A percentile compares a stretch with the other conserved stretches of the same genome.
Evolutionary conservation across 2,113 vertebrate species (phyloP).

Genomic region (Anguilla japonica): DNA sequence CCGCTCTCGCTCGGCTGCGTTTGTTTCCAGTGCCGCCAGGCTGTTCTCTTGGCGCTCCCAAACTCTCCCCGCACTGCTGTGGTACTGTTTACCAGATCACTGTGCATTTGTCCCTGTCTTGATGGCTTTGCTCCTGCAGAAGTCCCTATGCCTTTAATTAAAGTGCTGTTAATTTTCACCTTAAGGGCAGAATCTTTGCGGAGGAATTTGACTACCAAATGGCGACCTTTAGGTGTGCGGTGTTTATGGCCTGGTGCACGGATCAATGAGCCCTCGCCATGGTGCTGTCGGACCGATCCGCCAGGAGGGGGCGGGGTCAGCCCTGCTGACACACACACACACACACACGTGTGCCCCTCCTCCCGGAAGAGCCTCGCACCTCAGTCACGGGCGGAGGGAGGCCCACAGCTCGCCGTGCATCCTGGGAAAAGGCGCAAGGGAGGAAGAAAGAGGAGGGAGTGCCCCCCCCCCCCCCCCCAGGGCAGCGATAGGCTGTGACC

Average conservation of each 20-base stretch:
- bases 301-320: neutral
- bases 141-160: slow-evolving; percentile 18
- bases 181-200: slow-evolving; percentile 34
- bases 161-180: slow-evolving; percentile 40
- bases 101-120: no score
- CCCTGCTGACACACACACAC: slow-evolving; percentile 28
- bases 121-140: neutral
- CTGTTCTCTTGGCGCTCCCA: no score
- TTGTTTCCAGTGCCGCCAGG: no score
- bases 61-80: no score
- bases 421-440: slow-evolving; percentile 40
- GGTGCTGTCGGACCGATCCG: slow-evolving; percentile 34
- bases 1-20: no score
- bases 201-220: slow-evolving; percentile 51
- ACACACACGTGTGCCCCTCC: slow-evolving; percentile 14
- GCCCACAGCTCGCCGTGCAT: slow-evolving; percentile 40
- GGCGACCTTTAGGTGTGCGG: slow-evolving; percentile 41
- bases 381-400: slow-evolving; percentile 20
- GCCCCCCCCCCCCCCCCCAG: slow-evolving; percentile 46
- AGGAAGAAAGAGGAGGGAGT: slow-evolving; percentile 19
- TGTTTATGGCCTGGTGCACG: slow-evolving; percentile 38
- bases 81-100: no score
- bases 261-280: slow-evolving; percentile 31
- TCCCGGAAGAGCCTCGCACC: neutral
- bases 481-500: slow-evolving; percentile 60